Conservation (phyloP, 2,888 invertebrate species). For the Ametastegia equiseti region DNA sequence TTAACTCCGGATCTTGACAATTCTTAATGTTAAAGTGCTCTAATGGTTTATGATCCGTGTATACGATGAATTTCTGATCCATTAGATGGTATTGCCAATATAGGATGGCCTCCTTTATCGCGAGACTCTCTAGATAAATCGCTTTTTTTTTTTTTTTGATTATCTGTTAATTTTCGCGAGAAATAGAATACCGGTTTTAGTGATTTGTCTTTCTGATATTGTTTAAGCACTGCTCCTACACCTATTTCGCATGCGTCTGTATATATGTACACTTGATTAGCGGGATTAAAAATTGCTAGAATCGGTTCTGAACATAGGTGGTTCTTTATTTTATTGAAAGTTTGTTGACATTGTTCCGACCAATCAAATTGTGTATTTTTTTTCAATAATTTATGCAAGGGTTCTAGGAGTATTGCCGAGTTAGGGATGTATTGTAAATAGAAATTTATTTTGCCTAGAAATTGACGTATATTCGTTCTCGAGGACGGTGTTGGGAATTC, state of each 20-base stretch:
- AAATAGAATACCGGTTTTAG: slow-evolving; percentile 5
- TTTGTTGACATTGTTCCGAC: neutral
- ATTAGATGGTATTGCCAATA: slow-evolving; percentile 59
- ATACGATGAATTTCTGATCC: slow-evolving; percentile 54
- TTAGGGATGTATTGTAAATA: neutral
- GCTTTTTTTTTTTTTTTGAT: neutral
- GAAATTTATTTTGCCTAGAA: neutral
- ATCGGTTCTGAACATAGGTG: neutral
- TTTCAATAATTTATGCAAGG: neutral
- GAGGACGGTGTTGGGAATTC: neutral
- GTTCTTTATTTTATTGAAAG: neutral
- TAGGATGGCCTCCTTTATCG: slow-evolving; percentile 56
- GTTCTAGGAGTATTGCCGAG: neutral
- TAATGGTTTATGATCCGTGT: slow-evolving; percentile 30
- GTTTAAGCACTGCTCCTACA: neutral
- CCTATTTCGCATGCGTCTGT: neutral
- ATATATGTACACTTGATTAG: neutral
- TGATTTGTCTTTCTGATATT: neutral
- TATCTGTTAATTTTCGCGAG: slow-evolving; percentile 15
- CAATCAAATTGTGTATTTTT: neutral
- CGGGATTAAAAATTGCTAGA: neutral
- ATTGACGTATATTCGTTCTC: neutral
- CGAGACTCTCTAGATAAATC: neutral
- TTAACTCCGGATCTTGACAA: slow-evolving; percentile 54
- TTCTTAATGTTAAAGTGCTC: slow-evolving; percentile 58